Evolutionary conservation across 2,113 vertebrate species (phyloP).

Genomic region (Hydropotes inermis): DNA sequence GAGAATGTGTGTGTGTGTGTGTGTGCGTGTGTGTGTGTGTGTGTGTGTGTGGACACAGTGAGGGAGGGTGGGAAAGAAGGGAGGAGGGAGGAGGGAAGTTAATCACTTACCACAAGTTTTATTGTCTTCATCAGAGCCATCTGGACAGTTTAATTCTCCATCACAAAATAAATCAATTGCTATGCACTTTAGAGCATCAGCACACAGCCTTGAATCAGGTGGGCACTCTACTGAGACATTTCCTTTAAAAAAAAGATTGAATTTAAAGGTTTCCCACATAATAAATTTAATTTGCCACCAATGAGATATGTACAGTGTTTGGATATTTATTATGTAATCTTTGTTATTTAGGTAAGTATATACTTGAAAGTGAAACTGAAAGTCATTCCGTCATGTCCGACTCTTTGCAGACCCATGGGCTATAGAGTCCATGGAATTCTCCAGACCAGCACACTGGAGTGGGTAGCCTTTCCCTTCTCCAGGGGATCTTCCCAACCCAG

Average conservation of each 20-base stretch:
- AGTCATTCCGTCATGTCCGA: neutral
- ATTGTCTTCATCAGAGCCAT: constrained; percentile 83
- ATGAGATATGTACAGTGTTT: neutral
- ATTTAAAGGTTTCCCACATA: neutral
- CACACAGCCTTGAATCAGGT: constrained; percentile 73
- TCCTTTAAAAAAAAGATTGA: constrained; percentile 45
- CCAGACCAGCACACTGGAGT: neutral
- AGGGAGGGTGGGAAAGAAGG: neutral
- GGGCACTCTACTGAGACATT: constrained; percentile 71
- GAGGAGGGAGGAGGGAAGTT: neutral
- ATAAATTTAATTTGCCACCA: neutral
- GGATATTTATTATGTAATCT: neutral
- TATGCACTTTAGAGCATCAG: constrained; percentile 76
- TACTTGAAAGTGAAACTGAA: neutral
- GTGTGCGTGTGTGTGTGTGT: neutral
- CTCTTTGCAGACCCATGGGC: neutral
- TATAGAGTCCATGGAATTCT: neutral
- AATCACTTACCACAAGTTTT: constrained; percentile 81
- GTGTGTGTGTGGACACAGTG: neutral
- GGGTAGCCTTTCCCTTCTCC: neutral
- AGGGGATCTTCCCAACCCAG: neutral
- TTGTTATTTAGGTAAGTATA: neutral
- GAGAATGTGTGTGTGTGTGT: neutral
- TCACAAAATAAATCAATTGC: constrained; percentile 80
- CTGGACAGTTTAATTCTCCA: constrained; percentile 80